These are phyloP conservation scores for Willisornis vidua DNA, from an alignment of 2,113 vertebrate genomes.

Conservation along the genomic window DNA sequence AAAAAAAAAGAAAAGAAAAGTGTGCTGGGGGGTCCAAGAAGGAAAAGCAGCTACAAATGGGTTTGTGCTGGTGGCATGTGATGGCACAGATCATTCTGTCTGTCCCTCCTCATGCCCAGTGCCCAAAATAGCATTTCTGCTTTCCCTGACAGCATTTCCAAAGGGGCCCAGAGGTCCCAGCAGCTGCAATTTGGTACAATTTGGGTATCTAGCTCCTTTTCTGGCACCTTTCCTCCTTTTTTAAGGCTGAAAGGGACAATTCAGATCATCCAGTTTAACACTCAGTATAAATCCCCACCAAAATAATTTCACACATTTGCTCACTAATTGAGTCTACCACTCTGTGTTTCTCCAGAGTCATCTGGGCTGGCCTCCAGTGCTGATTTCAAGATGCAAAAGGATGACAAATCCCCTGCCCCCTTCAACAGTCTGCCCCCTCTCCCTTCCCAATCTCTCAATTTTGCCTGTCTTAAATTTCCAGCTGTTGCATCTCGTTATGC, in stretches of 20 bases:
- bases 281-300: conserved; percentile 25
- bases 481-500: background rate
- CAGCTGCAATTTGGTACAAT: background rate
- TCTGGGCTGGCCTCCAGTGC: conserved; percentile 58
- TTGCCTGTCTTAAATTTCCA: conserved; percentile 34
- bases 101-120: background rate
- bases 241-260: conserved; percentile 28
- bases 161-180: background rate
- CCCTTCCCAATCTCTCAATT: background rate
- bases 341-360: conserved; percentile 42
- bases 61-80: conserved; percentile 6
- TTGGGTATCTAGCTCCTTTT: background rate
- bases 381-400: conserved; percentile 29
- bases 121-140: background rate
- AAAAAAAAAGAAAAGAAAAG: background rate
- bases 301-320: conserved; percentile 52
- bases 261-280: conserved; percentile 20
- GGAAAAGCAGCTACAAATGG: conserved; percentile 36
- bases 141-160: background rate
- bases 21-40: background rate
- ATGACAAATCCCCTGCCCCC: conserved; percentile 34
- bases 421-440: conserved; percentile 39
- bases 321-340: conserved; percentile 27
- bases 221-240: conserved; percentile 24
- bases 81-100: conserved; percentile 1